Percentiles rank a stretch among this genome's conserved stretches.
Evolutionary conservation across 2,113 vertebrate genomes (phyloP).

Genomic region (Peromyscus polionotus): DNA sequence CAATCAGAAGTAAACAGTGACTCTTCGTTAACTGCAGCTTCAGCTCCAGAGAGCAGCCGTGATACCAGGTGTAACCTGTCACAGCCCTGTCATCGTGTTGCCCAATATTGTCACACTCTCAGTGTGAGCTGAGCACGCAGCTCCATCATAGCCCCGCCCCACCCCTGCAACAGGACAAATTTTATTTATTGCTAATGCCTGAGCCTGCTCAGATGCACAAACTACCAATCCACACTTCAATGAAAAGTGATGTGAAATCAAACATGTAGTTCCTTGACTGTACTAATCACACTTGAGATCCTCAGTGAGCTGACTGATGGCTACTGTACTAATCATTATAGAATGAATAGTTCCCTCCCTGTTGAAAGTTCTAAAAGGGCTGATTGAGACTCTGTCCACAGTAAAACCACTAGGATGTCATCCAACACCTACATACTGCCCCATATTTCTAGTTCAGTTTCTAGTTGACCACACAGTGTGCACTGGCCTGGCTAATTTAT

Average conservation of each 20-base stretch:
- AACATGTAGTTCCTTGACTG: neutral
- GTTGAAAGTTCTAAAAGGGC: neutral
- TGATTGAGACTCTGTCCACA: neutral
- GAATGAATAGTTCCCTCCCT: neutral
- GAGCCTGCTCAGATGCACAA: neutral
- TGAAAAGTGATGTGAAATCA: constrained; percentile 21
- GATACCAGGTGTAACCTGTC: neutral
- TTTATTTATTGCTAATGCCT: neutral
- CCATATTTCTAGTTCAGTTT: neutral
- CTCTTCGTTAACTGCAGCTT: neutral
- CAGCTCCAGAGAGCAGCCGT: neutral
- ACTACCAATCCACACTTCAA: neutral
- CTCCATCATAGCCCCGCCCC: neutral
- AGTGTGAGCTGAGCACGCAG: neutral
- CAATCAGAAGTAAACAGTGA: constrained; percentile 15
- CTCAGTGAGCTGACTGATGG: neutral
- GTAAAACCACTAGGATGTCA: neutral
- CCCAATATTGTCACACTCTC: neutral
- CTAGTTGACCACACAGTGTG: neutral
- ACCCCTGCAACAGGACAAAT: neutral
- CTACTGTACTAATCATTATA: constrained; percentile 6
- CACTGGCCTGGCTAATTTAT: neutral
- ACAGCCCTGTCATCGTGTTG: neutral
- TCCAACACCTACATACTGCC: neutral
- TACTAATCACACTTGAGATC: constrained; percentile 29